Percentiles rank a stretch among this genome's conserved stretches.
phyloP scores from a whole-genome alignment of 2,797 vertebrate species.

The Molothrus aeneus region DNA sequence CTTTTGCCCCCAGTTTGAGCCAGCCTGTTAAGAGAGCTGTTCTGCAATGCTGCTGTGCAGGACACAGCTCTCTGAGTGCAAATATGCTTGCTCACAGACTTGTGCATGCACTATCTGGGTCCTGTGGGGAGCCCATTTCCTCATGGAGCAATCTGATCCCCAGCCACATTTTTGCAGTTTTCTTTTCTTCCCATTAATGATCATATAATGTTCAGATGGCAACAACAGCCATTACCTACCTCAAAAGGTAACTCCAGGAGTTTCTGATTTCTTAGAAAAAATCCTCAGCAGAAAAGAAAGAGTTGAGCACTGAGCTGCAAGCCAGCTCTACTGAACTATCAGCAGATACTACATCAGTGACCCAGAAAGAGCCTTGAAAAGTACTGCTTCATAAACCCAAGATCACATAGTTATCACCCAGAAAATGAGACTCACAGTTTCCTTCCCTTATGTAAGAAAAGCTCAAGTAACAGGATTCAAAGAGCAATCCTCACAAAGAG shows the following conservation, averaged over 20 bases:
- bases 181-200: not conserved
- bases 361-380: not conserved
- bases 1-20: not conserved
- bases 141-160: not conserved
- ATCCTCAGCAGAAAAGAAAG: not conserved
- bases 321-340: not conserved
- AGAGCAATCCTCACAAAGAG: not conserved
- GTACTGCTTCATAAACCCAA: not conserved
- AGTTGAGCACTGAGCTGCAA: not conserved
- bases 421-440: not conserved
- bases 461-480: not conserved
- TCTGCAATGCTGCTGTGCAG: not conserved
- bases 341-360: not conserved
- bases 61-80: not conserved
- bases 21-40: not conserved
- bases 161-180: not conserved
- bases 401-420: not conserved
- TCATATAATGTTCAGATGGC: not conserved
- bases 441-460: not conserved
- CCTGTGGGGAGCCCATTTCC: not conserved
- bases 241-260: slow-evolving; percentile 5
- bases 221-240: not conserved
- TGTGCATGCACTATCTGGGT: not conserved
- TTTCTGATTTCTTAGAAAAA: slow-evolving; percentile 3
- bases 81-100: not conserved